These are phyloP conservation scores for Tokudaia tokunoshimensis DNA, from an alignment of 2,797 vertebrate species.

Conservation along the genomic window DNA sequence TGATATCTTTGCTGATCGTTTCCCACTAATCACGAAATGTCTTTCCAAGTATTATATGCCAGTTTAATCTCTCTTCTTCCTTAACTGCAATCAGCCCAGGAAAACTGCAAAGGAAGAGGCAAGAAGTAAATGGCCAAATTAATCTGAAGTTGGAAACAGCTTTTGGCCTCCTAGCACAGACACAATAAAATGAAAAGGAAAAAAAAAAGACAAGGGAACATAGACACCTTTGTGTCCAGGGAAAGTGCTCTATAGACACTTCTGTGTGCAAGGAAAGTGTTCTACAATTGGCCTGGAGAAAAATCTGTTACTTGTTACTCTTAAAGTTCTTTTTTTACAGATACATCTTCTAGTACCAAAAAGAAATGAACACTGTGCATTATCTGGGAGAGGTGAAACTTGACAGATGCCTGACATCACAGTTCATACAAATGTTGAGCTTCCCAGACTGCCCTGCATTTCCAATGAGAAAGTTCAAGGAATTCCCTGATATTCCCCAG, in stretches of 20 bases:
- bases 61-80: background rate
- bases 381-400: background rate
- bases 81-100: background rate
- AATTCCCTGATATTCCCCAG: constrained; percentile 18
- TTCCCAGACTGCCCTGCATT: constrained; percentile 32
- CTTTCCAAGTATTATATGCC: background rate
- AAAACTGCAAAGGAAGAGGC: background rate
- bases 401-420: constrained; percentile 48
- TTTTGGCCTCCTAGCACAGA: constrained; percentile 4
- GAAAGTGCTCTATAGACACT: background rate
- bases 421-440: background rate
- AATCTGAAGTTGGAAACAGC: background rate
- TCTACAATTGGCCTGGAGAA: constrained; percentile 46
- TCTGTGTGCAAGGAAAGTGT: background rate
- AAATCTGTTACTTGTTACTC: constrained; percentile 43
- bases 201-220: accelerated
- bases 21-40: background rate
- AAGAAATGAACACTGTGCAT: constrained; percentile 53
- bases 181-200: accelerated
- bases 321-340: constrained; percentile 27
- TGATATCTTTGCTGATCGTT: background rate
- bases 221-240: background rate
- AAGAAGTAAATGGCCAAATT: constrained; percentile 24
- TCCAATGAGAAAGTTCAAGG: constrained; percentile 15
- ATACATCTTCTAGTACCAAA: constrained; percentile 58